Evolutionary conservation across 92 coral and sea anemone genomes (phyloP), one percentile per base, ranked within the genome.

Genomic region (Umimayanthus kanabou): DNA sequence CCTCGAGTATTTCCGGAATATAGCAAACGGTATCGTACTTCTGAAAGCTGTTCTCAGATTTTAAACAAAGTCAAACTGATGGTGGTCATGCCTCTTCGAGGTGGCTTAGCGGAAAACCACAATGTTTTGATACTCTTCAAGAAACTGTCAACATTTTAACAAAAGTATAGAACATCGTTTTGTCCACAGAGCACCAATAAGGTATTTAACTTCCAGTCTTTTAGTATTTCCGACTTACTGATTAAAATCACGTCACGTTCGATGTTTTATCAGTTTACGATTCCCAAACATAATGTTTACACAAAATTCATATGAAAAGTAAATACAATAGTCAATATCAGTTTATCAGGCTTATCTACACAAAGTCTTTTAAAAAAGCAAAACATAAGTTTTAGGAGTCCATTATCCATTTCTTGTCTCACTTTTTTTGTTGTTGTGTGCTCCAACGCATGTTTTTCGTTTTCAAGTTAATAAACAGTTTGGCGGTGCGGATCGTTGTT

Each of bases 271-370:
- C n/a, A n/a, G 20, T 61, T 55, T 55, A 55, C 18, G 28, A 40
- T 29, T 25, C 18, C 11, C 49, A 75, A 75, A 75, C 80, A 43
- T 37, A 7, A 76, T 76, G 80, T 76, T 76, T 76, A 76, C 57
- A n/a, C 80, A 33, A 33, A 33, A 33, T 33, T 33, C 37, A 22
- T 76, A 9, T 14, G 79, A 76, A 43, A 61, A n/a, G 53, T 76
- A 76, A 76, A 76, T 23, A 76, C 5, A 42, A 7, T n/a, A n/a
- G n/a, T n/a, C n/a, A n/a, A n/a, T n/a, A 9, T 43, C 47, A 18
- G 58, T 53, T 53, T n/a, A 23, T 43, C 47, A 39, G 11, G 26
- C 28, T 76, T 76, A 40, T 43, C 30, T 16, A 10, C 79, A 4
- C 23, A 57, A 57, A n/a, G 37, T 33, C 37, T 33, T 61, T 61